Evolutionary conservation across 2,113 vertebrate genomes (phyloP).

Genomic region (Ctenomys sociabilis): DNA sequence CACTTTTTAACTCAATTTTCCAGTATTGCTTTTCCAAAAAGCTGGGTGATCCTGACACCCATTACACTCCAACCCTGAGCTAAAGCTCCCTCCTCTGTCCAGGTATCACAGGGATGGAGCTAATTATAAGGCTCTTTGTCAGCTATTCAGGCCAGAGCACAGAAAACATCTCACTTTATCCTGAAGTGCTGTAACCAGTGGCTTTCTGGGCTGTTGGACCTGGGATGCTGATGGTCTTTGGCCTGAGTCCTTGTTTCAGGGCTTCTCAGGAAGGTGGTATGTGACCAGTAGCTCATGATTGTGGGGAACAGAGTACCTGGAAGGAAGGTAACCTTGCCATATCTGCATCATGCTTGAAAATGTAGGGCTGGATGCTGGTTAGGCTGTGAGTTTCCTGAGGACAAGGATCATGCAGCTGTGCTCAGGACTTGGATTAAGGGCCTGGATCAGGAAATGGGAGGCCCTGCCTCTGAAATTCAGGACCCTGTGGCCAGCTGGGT

Average conservation of each 20-base stretch:
- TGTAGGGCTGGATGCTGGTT: neutral
- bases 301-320: neutral
- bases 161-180: neutral
- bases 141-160: too few species aligned
- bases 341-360: neutral
- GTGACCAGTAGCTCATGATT: neutral
- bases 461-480: neutral
- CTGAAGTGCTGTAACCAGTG: too few species aligned
- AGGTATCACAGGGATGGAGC: neutral
- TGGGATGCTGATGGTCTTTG: neutral
- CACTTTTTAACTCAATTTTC: neutral
- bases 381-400: neutral
- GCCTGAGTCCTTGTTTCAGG: neutral
- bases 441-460: neutral
- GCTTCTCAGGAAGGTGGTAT: neutral
- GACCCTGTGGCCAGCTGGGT: neutral
- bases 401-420: neutral
- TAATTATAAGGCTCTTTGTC: neutral
- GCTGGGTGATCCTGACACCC: neutral
- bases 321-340: neutral
- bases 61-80: neutral
- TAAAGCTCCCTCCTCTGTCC: neutral
- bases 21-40: neutral
- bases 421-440: neutral
- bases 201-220: neutral